Evolutionary conservation across 2,888 invertebrate species (phyloP).

Genomic region (Campoplex nolae): DNA sequence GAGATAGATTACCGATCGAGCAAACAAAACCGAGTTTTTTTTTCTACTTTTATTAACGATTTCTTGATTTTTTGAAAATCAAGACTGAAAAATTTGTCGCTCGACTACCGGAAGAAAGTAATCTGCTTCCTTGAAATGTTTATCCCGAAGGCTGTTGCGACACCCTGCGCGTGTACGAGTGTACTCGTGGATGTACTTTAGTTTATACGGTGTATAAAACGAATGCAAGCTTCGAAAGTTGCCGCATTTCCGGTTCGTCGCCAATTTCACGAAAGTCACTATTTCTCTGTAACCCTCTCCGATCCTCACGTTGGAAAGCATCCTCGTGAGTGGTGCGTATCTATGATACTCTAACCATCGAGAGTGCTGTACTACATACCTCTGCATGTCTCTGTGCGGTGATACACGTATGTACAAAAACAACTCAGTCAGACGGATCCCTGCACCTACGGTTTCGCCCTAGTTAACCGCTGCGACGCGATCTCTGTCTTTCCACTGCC

Average conservation of each 20-base stretch:
- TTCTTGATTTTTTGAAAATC: background rate
- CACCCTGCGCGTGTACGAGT: conserved; percentile 5
- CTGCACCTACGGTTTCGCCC: conserved; percentile 32
- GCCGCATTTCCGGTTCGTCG: conserved; percentile 60
- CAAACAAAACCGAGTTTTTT: background rate
- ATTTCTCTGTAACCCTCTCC: conserved; percentile 20
- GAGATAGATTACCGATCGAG: background rate
- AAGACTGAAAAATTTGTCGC: background rate
- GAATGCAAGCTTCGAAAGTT: conserved; percentile 57
- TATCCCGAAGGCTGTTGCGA: background rate
- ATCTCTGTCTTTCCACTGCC: conserved; percentile 40
- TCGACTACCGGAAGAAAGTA: background rate
- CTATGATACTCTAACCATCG: conserved; percentile 16
- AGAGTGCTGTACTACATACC: conserved; percentile 4
- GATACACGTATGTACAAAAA: background rate
- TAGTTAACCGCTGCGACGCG: conserved; percentile 42
- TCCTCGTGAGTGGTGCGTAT: conserved; percentile 62
- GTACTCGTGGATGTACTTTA: background rate
- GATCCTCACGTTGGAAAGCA: conserved; percentile 21
- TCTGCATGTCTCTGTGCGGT: background rate
- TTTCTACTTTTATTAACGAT: background rate
- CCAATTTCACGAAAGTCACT: conserved; percentile 60
- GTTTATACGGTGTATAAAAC: conserved; percentile 29
- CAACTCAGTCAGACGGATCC: background rate
- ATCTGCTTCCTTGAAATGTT: background rate